Conservation (phyloP, 2,888 invertebrate genomes). For the Epinotia brunnichana region DNA sequence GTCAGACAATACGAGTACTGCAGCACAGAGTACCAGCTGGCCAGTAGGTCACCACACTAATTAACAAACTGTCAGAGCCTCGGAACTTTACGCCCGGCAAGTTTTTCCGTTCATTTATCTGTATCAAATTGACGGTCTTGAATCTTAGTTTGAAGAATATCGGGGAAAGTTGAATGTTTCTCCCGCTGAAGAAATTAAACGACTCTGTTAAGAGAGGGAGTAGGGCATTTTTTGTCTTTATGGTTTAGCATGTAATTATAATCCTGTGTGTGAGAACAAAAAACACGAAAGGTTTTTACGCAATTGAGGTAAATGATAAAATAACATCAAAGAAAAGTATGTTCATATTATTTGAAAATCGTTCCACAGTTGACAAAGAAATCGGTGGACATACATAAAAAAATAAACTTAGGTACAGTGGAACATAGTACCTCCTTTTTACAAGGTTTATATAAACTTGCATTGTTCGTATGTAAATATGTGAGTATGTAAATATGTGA, state of each 20-base stretch:
- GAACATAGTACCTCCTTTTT: too few species aligned
- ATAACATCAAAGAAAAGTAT: too few species aligned
- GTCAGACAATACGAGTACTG: conserved; percentile 1
- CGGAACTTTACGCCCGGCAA: conserved; percentile 23
- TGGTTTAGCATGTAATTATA: conserved; percentile 6
- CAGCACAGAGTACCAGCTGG: conserved; percentile 4
- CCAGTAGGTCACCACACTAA: conserved; percentile 39
- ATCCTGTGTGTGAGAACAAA: conserved; percentile 1
- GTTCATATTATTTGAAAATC: too few species aligned
- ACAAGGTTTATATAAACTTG: too few species aligned
- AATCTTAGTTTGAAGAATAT: conserved; percentile 36
- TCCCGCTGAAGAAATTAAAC: background rate
- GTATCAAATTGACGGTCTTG: conserved; percentile 41
- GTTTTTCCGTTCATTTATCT: conserved; percentile 37
- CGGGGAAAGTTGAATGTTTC: conserved; percentile 21
- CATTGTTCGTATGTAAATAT: too few species aligned
- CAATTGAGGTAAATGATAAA: background rate
- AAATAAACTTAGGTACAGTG: too few species aligned
- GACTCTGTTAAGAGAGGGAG: background rate
- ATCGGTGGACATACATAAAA: too few species aligned
- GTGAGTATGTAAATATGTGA: too few species aligned
- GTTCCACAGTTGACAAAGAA: too few species aligned
- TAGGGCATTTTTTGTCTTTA: background rate
- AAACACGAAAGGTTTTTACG: background rate
- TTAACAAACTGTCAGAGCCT: conserved; percentile 35